phyloP scores from a whole-genome alignment of 2,797 vertebrate genomes.

The Thaleichthys pacificus region DNA sequence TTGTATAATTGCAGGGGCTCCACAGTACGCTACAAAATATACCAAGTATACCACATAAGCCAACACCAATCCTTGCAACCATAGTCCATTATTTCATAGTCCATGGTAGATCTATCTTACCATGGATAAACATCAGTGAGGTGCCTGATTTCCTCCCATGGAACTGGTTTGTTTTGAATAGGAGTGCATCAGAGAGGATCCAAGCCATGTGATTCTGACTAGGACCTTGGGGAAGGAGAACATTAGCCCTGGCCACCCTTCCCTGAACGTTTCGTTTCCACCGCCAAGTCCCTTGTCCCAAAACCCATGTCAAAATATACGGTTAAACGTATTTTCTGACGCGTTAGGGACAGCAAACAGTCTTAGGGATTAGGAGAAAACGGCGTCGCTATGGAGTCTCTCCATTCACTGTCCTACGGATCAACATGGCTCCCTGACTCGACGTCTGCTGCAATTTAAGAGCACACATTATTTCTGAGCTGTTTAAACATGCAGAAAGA shows the following conservation, averaged over 20 bases:
- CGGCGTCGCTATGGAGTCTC: background rate
- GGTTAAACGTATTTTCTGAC: background rate
- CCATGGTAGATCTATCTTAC: no score
- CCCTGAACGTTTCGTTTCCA: background rate
- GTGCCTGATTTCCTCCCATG: conserved; percentile 21
- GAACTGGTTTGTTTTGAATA: conserved; percentile 33
- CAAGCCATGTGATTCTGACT: conserved; percentile 43
- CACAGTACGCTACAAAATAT: no score
- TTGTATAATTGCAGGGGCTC: no score
- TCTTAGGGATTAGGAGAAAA: background rate
- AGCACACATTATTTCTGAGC: conserved; percentile 11
- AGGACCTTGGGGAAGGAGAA: conserved; percentile 50
- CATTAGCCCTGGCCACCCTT: conserved; percentile 18
- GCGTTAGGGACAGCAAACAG: background rate
- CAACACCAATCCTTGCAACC: no score
- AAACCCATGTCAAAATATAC: conserved; percentile 5
- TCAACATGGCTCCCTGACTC: conserved; percentile 6
- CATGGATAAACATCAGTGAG: no score
- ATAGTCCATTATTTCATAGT: no score
- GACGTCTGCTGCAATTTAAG: conserved; percentile 4
- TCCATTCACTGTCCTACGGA: background rate
- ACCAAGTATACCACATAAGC: no score
- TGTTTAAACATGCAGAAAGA: conserved; percentile 23
- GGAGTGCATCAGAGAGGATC: conserved; percentile 29
- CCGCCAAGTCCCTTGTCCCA: conserved; percentile 12